Evolutionary conservation across 2,113 vertebrate species (phyloP).

Genomic region (Micromys minutus): DNA sequence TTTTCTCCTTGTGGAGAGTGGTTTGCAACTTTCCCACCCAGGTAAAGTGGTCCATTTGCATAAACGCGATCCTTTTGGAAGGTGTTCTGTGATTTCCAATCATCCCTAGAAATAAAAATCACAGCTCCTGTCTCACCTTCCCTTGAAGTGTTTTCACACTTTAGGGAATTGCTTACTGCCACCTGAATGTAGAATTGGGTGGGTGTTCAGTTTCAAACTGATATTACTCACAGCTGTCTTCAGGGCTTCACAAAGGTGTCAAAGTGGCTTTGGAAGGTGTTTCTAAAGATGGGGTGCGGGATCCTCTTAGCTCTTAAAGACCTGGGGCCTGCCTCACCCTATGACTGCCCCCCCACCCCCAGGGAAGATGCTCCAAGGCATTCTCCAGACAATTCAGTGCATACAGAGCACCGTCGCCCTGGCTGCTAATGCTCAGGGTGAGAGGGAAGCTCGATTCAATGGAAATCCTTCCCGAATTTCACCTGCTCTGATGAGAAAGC

Average conservation of each 20-base stretch:
- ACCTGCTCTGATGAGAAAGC: background rate
- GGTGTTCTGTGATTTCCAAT: constrained; percentile 60
- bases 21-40: background rate
- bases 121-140: constrained; percentile 70
- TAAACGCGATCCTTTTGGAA: constrained; percentile 58
- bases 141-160: constrained; percentile 71
- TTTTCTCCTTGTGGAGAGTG: background rate
- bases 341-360: background rate
- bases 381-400: background rate
- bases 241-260: constrained; percentile 61
- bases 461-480: constrained; percentile 17
- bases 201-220: constrained; percentile 57
- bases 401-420: background rate
- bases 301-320: constrained; percentile 2
- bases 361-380: background rate
- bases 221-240: constrained; percentile 55
- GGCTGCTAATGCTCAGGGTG: background rate
- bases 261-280: constrained; percentile 61
- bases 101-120: constrained; percentile 75
- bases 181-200: constrained; percentile 59
- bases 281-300: constrained; percentile 29
- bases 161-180: constrained; percentile 53
- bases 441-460: background rate
- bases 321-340: background rate
- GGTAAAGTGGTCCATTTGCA: constrained; percentile 58